Percentiles rank a stretch among this genome's conserved stretches.
Evolutionary conservation across 2,797 vertebrate genomes (phyloP).

Genomic region (Molossus molossus): DNA sequence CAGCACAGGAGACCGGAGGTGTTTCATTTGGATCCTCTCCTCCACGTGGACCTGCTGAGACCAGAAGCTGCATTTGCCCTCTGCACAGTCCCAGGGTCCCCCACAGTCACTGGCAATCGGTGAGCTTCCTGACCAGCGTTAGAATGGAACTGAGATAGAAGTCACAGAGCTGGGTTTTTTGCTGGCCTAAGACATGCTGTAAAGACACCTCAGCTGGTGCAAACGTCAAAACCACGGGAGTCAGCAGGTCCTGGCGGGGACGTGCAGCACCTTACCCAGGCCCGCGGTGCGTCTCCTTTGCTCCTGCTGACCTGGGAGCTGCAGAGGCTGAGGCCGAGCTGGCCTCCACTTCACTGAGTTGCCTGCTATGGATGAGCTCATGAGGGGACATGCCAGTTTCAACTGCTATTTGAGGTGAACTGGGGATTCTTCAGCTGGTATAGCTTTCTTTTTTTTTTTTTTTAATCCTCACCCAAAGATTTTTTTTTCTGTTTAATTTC

Average conservation of each 20-base stretch:
- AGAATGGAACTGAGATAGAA: neutral
- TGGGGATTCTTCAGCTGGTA: neutral
- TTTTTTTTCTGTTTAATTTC: too few species aligned
- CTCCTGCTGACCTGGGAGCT: slow-evolving; percentile 23
- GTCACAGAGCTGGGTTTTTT: slow-evolving; percentile 56
- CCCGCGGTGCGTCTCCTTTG: neutral
- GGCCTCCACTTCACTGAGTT: neutral
- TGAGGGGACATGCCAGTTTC: neutral
- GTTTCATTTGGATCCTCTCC: neutral
- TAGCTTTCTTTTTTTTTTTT: neutral
- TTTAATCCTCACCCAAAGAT: too few species aligned
- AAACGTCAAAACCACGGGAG: neutral
- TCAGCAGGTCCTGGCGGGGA: slow-evolving; percentile 46
- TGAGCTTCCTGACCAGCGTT: neutral
- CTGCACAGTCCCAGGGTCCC: neutral
- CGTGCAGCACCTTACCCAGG: slow-evolving; percentile 27
- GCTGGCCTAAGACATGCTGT: slow-evolving; percentile 56
- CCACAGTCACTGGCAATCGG: neutral
- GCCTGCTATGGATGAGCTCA: neutral
- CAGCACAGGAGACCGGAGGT: accelerated
- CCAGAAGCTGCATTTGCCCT: neutral
- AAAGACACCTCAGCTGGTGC: slow-evolving; percentile 50
- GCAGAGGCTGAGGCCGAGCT: neutral
- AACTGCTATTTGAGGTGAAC: neutral
- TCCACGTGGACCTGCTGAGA: neutral